A percentile compares a stretch with the other conserved stretches of the same genome.
Conservation (phyloP, 64 coral and sea anemone genomes). For the Hydrozoanthus tunicans region DNA sequence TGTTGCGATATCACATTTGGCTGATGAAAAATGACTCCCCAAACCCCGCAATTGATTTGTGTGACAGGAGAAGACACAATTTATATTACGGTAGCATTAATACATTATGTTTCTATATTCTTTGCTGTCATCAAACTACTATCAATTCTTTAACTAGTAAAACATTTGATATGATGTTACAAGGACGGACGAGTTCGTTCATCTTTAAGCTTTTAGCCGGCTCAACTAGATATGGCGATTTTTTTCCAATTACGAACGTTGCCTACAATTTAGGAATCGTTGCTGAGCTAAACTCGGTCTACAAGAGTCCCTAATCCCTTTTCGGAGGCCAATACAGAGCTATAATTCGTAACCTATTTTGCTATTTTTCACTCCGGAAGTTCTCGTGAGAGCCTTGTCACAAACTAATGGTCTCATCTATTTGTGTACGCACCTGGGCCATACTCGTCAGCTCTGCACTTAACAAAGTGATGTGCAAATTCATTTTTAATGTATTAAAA, state of each 20-base stretch:
- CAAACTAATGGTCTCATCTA: slow-evolving; percentile 48
- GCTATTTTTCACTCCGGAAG: slow-evolving; percentile 23
- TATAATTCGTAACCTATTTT: slow-evolving; percentile 43
- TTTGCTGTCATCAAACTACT: slow-evolving; percentile 14
- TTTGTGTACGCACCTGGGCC: slow-evolving; percentile 50
- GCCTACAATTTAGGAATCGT: background rate
- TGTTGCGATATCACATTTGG: slow-evolving; percentile 17
- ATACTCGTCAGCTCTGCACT: slow-evolving; percentile 3
- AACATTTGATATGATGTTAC: slow-evolving; percentile 43
- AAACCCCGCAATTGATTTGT: slow-evolving; percentile 29
- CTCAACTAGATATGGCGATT: background rate
- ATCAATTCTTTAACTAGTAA: slow-evolving; percentile 33
- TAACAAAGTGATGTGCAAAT: slow-evolving; percentile 45
- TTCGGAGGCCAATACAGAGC: slow-evolving; percentile 10
- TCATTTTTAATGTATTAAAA: slow-evolving; percentile 37
- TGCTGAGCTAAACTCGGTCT: background rate
- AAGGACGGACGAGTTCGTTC: background rate
- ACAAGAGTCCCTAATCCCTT: slow-evolving; percentile 42
- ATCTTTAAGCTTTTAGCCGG: slow-evolving; percentile 20
- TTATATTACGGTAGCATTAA: slow-evolving; percentile 55
- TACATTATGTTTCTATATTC: slow-evolving; percentile 50
- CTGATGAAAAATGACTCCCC: slow-evolving; percentile 26
- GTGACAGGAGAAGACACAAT: slow-evolving; percentile 48
- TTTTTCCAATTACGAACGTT: slow-evolving; percentile 13
- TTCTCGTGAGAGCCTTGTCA: slow-evolving; percentile 38